Base-by-base conservation (phyloP, 2,113 vertebrate species). In the Myotis yumanensis region DNA sequence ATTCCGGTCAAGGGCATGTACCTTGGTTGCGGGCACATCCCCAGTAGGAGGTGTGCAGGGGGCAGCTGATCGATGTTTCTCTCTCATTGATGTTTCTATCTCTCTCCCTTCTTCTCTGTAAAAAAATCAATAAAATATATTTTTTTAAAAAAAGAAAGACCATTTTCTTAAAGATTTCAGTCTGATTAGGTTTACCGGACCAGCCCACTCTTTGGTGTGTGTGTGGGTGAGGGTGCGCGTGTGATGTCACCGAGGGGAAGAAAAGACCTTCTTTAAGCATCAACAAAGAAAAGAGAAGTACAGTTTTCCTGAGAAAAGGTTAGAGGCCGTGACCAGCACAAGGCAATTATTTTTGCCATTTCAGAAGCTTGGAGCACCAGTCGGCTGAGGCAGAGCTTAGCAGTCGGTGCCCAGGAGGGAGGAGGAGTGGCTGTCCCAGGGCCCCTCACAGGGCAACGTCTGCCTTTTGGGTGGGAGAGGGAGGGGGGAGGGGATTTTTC, bases 81-180 rank as follows among this genome's bases (percentile, higher is more conserved):
- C 43, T 43, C 43, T 43, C 43, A 43, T 43, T 7, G 7, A 43
- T 43, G 43, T 43, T 43, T 43, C 43, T 43, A 43, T 43, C 43
- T 43, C 43, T 43, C 43, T 43, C 43, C 43, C 43, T 43, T 43
- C 43, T 43, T 43, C 43, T 43, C 43, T 43, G 43, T 43, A 43
- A 43, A 43, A 43, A 43, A 43, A 43, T 43, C 7, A 43, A 8
- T 43, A 43, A 43, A 43, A 43, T 43, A 43, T 43, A 43, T 43
- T 8, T 43, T 8, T 8, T 57, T 7, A 68, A n/a, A 68, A 35
- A 35, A 54, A 95, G 84, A 11, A 75, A 89, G 32, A 79, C 35
- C 25, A 57, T 75, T 91, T 86, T 86, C 51, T 64, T 91, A 57
- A 86, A 88, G 32, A 75, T 90, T 87, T 69, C 35, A 91, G 25